Base-by-base conservation (phyloP, 2,797 vertebrate genomes). In the Sciurus carolinensis region DNA sequence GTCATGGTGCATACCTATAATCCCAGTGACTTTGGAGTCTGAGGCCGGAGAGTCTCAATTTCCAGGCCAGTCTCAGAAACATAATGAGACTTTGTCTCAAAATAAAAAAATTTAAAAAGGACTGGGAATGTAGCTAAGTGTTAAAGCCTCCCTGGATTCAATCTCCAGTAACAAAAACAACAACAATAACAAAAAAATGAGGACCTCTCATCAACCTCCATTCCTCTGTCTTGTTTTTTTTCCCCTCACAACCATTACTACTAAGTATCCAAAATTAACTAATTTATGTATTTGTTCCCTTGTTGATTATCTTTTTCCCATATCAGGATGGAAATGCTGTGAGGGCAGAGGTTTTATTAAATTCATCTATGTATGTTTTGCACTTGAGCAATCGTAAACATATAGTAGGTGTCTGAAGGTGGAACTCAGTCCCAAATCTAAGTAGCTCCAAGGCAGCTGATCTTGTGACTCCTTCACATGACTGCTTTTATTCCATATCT, bases 311-410 rank as follows among this genome's bases (percentile, higher is more conserved):
- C n/a, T 86, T 92, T 90, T 28, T 91, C 10, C 17, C 28, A 81
- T 9, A 5, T 17, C 66, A 92, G 47, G 39, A 67, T 72, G 59
- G 30, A 87, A 81, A 92, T 39, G n/a, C 24, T 30, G 39, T 66
- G 54, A 75, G 22, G 81, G n/a, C 57, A 64, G 59, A 87, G 18
- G 62, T 87, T 90, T 90, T 90, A 33, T 59, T 91, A 91, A 90
- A 80, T 77, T 67, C 10, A 76, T 76, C 59, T 26, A 10, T 18
- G 11, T 76, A 47, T 52, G 8, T 52, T 36, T 90, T 69, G 7
- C 15, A 67, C 72, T 79, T 72, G 71, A 85, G 20, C 59, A 83
- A 42, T 71, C 18, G 3, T 30, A 57, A 62, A 28, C 2, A 39
- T 36, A n/a, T 18, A 91, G 52, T 71, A 88, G 77, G 24, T 73